Percentiles rank a stretch among this genome's conserved stretches.
These are phyloP conservation scores for Trichoplax adhaerens DNA, from an alignment of 37 sponge, comb jelly and placozoan genomes.

Conservation along the genomic window DNA sequence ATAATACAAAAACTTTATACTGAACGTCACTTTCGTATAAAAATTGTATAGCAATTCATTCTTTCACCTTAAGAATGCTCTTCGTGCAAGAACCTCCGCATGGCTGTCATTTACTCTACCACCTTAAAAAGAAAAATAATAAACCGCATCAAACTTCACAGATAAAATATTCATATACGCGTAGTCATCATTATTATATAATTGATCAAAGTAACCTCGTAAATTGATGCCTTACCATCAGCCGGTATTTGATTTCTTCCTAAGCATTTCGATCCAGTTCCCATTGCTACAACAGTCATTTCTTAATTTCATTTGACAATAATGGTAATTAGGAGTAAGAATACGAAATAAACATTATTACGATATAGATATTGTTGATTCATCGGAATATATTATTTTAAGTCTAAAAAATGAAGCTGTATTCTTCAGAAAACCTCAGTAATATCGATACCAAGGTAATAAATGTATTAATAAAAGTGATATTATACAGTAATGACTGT, in stretches of 20 bases:
- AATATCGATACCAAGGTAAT: too few species aligned
- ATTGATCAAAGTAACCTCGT: background rate
- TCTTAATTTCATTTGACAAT: background rate
- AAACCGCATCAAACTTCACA: background rate
- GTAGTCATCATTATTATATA: background rate
- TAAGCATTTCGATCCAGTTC: constrained; percentile 87
- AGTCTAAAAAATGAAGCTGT: too few species aligned
- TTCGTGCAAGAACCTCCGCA: constrained; percentile 61
- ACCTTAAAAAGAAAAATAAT: constrained; percentile 18
- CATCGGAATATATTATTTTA: too few species aligned
- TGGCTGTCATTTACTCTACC: constrained; percentile 70
- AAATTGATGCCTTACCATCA: constrained; percentile 17
- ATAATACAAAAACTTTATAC: background rate
- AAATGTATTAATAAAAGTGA: too few species aligned
- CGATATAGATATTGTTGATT: too few species aligned
- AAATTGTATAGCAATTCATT: too few species aligned
- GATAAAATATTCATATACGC: background rate
- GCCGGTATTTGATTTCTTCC: constrained; percentile 36
- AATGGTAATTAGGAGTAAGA: too few species aligned
- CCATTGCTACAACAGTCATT: constrained; percentile 48
- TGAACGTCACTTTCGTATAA: background rate
- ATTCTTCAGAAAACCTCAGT: too few species aligned
- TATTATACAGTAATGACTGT: too few species aligned
- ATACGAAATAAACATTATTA: too few species aligned
- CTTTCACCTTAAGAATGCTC: constrained; percentile 39